Percentiles rank a stretch among this genome's conserved stretches.
phyloP scores from a whole-genome alignment of 2,888 invertebrate genomes.

The Nemapogon koenigi region DNA sequence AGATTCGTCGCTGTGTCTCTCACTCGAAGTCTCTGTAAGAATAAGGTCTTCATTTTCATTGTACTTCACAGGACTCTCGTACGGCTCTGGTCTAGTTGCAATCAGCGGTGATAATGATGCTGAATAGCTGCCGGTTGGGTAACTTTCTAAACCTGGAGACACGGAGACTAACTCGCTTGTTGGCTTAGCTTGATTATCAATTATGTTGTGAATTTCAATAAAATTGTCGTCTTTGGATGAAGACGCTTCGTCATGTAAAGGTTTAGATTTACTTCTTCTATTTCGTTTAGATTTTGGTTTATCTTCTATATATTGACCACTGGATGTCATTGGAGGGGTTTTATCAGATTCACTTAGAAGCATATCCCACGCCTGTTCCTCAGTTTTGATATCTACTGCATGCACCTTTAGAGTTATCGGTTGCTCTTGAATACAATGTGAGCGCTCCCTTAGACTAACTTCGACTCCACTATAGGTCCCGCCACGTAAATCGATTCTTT shows the following conservation, averaged over 20 bases:
- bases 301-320: conserved; percentile 27
- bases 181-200: conserved; percentile 37
- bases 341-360: conserved; percentile 39
- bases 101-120: no score
- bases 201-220: conserved; percentile 54
- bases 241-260: conserved; percentile 34
- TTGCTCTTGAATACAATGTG: no score
- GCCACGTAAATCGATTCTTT: conserved; percentile 14
- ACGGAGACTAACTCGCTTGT: conserved; percentile 49
- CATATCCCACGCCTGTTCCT: conserved; percentile 55
- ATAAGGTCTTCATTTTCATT: background rate
- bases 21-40: background rate
- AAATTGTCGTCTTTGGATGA: conserved; percentile 41
- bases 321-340: conserved; percentile 18
- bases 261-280: conserved; percentile 31
- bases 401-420: no score
- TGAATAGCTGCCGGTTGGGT: background rate
- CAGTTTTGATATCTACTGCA: conserved; percentile 33
- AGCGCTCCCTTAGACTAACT: no score
- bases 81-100: background rate
- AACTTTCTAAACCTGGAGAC: conserved; percentile 20
- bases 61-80: background rate
- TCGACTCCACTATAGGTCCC: no score
- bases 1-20: background rate
- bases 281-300: conserved; percentile 40